These are phyloP conservation scores for Scaptomyza pallida DNA, from an alignment of 1,140 invertebrate genomes.

Conservation along the genomic window DNA sequence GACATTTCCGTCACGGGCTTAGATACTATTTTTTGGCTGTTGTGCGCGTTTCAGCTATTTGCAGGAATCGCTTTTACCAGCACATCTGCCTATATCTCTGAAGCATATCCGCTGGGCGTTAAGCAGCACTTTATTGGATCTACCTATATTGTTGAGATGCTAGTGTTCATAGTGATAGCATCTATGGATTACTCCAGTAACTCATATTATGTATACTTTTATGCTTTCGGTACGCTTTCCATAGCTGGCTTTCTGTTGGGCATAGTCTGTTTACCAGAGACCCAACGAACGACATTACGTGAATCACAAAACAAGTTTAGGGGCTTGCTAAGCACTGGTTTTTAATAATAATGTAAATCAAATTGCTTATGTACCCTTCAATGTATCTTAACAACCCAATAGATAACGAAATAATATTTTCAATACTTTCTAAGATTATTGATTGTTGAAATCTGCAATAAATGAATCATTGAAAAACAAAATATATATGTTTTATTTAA, in stretches of 20 bases:
- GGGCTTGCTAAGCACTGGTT: constrained; percentile 30
- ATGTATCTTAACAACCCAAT: too few relatives aligned
- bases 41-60: constrained; percentile 45
- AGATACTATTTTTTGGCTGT: neutral
- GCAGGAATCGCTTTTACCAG: constrained; percentile 47
- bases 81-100: constrained; percentile 50
- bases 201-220: too few relatives aligned
- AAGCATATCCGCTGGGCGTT: constrained; percentile 59
- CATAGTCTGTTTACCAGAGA: constrained; percentile 62
- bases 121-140: constrained; percentile 58
- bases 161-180: constrained; percentile 51
- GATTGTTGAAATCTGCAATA: constrained; percentile 7
- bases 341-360: constrained; percentile 16
- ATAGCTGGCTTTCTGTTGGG: constrained; percentile 39
- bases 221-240: constrained; percentile 45
- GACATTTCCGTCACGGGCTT: neutral
- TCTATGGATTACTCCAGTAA: too few relatives aligned
- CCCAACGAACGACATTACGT: constrained; percentile 48
- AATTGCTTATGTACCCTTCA: neutral
- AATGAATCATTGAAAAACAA: neutral
- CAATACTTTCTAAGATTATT: too few relatives aligned
- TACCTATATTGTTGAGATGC: constrained; percentile 58
- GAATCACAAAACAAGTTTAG: constrained; percentile 60
- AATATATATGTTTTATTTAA: neutral
- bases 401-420: neutral